Conservation (phyloP, 2,888 invertebrate species). For the Dynastes tityus region DNA sequence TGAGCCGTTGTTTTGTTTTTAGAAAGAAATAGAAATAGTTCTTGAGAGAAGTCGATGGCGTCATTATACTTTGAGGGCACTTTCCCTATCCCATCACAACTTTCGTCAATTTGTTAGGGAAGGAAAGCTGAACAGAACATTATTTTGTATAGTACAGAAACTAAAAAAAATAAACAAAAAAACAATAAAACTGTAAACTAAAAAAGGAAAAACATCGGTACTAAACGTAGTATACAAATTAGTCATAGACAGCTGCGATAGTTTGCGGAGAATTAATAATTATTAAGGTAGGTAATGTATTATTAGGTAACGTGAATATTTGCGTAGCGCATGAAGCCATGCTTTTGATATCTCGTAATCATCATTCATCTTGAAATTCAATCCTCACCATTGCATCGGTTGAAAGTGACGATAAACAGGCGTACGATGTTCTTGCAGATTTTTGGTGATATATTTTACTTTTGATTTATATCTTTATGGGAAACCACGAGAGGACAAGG, state of each 20-base stretch:
- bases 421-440: constrained; percentile 52
- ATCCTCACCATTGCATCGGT: constrained; percentile 65
- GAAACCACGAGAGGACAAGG: background rate
- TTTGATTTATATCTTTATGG: too few species aligned
- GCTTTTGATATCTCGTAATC: constrained; percentile 55
- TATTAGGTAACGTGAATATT: constrained; percentile 49
- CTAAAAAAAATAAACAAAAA: constrained; percentile 60
- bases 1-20: background rate
- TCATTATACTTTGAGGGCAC: constrained; percentile 74
- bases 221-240: constrained; percentile 3
- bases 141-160: constrained; percentile 59
- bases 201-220: constrained; percentile 8
- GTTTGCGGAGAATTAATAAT: constrained; percentile 16
- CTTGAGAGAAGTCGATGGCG: background rate
- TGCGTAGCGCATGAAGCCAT: constrained; percentile 61
- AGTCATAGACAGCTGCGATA: constrained; percentile 32
- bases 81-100: constrained; percentile 84
- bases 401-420: constrained; percentile 20
- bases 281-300: background rate
- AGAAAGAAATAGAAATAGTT: background rate
- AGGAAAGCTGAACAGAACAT: constrained; percentile 60
- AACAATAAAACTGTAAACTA: constrained; percentile 35
- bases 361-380: constrained; percentile 58
- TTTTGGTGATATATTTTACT: background rate
- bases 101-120: constrained; percentile 61